These are phyloP conservation scores for Mylabris phalerata DNA, from an alignment of 1,140 invertebrate genomes.

Conservation along the genomic window DNA sequence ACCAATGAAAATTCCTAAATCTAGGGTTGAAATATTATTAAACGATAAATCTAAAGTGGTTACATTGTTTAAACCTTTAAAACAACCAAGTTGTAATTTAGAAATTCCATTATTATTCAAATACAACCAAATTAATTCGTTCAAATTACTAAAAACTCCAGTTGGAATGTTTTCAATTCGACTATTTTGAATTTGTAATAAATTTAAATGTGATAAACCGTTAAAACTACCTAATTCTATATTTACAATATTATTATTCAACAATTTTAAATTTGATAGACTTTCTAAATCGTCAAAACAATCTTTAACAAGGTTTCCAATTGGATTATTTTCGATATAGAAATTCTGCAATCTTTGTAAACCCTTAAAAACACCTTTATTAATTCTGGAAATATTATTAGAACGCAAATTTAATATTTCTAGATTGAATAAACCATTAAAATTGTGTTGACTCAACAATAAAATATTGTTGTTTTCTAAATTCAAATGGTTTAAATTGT, in stretches of 20 bases:
- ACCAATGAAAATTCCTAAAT: no score
- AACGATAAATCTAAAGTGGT: background rate
- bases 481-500: no score
- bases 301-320: background rate
- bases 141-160: background rate
- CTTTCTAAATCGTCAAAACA: background rate
- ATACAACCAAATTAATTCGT: no score
- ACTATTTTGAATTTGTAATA: background rate
- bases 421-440: no score
- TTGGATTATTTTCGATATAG: background rate
- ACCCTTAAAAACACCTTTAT: background rate
- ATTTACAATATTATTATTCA: background rate
- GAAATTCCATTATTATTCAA: no score
- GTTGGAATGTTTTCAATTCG: background rate
- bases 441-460: no score
- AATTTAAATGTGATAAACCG: no score
- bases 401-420: background rate
- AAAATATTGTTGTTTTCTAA: no score
- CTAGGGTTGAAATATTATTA: background rate
- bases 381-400: background rate
- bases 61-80: background rate
- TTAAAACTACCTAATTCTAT: no score
- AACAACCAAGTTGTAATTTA: background rate
- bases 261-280: background rate
- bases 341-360: slow-evolving; percentile 1